Evolutionary conservation across 1,140 invertebrate genomes (phyloP).

Genomic region (Polypedilum pembai): DNA sequence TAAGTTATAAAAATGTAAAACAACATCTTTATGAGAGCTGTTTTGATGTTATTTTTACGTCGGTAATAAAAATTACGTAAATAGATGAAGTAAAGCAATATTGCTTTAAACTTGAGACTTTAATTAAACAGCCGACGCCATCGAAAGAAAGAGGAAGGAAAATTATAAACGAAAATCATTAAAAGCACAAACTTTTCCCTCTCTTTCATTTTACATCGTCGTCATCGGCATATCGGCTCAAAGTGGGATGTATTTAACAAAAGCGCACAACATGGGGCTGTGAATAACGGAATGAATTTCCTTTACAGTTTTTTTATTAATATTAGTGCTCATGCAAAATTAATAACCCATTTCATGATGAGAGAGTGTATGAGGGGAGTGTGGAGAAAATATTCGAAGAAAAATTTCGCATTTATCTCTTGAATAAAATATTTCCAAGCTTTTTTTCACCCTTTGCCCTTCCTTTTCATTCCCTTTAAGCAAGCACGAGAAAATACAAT

Average conservation of each 20-base stretch:
- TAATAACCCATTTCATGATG: conserved; percentile 10
- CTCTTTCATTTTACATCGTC: background rate
- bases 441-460: no score
- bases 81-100: background rate
- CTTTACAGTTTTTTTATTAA: background rate
- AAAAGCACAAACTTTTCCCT: background rate
- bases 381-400: no score
- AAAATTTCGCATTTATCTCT: no score
- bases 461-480: no score
- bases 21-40: conserved; percentile 20
- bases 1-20: background rate
- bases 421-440: no score
- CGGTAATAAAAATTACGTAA: conserved; percentile 12
- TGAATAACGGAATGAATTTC: background rate
- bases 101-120: background rate
- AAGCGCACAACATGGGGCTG: background rate
- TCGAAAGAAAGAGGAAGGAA: background rate
- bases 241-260: background rate
- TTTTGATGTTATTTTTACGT: background rate
- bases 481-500: no score
- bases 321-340: conserved; percentile 22
- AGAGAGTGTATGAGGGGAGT: no score
- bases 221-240: background rate
- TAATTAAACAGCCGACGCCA: conserved; percentile 26
- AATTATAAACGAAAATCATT: background rate